A percentile compares a stretch with the other conserved stretches of the same genome.
Conservation (phyloP, 2,797 vertebrate genomes). For the Alectoris magna region DNA sequence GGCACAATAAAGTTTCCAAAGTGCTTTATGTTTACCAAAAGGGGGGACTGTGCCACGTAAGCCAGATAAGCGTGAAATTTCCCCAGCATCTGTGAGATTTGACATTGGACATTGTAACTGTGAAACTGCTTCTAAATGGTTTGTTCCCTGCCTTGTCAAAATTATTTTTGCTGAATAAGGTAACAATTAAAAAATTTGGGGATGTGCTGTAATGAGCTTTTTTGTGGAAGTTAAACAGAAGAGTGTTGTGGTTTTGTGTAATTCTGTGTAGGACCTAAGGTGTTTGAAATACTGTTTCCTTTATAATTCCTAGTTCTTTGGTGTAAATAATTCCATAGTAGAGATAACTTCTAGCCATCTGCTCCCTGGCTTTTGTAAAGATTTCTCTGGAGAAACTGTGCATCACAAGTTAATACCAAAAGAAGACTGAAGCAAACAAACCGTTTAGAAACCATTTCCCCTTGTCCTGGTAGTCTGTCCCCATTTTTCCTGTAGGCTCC, state of each 20-base stretch:
- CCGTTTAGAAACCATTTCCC: background rate
- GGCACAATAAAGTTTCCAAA: background rate
- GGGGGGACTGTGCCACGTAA: background rate
- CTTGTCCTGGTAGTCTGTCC: background rate
- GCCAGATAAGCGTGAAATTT: background rate
- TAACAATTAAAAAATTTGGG: background rate
- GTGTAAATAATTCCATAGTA: constrained; percentile 52
- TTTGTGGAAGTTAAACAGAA: background rate
- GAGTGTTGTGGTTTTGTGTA: background rate
- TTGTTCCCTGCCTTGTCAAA: background rate
- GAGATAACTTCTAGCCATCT: constrained; percentile 41
- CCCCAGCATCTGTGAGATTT: background rate
- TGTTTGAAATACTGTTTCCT: constrained; percentile 45
- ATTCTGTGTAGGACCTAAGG: background rate
- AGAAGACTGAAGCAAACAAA: constrained; percentile 6
- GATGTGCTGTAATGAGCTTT: background rate
- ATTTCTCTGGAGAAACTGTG: constrained; percentile 52
- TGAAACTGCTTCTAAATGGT: background rate
- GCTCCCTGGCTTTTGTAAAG: constrained; percentile 58
- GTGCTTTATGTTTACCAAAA: background rate
- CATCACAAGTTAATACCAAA: constrained; percentile 39
- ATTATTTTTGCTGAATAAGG: background rate
- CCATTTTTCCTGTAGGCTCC: background rate
- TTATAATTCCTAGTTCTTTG: constrained; percentile 44
- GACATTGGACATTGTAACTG: rapidly evolving